Percentiles rank a stretch among this genome's conserved stretches.
Conservation (phyloP, 2,113 vertebrate species). For the Oreocharis arfaki region DNA sequence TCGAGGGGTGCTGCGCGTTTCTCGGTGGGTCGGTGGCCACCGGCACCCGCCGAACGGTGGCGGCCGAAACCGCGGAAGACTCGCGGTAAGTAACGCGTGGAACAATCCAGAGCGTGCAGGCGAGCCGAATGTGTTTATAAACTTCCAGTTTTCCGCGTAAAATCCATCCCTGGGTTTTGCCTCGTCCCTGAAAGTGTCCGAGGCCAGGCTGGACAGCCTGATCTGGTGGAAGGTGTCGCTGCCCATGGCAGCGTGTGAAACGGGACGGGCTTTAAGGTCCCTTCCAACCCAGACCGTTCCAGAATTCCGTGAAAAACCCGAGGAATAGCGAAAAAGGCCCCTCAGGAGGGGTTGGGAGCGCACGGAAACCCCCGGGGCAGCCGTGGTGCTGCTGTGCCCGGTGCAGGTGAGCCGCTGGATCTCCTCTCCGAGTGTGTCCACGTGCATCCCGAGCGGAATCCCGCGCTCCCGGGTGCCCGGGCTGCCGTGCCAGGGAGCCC, state of each 20-base stretch:
- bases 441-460: background rate
- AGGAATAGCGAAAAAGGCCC: background rate
- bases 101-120: background rate
- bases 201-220: background rate
- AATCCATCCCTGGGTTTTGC: background rate
- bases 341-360: accelerated
- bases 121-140: accelerated
- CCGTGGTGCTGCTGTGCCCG: background rate
- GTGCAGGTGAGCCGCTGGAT: background rate
- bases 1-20: background rate
- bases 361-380: background rate
- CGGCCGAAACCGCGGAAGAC: too few species aligned
- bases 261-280: background rate
- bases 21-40: background rate
- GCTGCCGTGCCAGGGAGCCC: background rate
- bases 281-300: accelerated
- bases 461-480: accelerated
- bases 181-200: background rate
- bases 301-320: background rate
- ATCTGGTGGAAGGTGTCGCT: background rate
- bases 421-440: accelerated
- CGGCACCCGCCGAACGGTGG: background rate
- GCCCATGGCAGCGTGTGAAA: background rate
- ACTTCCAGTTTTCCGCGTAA: accelerated
- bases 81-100: background rate